A percentile compares a stretch with the other conserved stretches of the same genome.
These are phyloP conservation scores for Meloidogyne floridensis DNA, from an alignment of 1,140 invertebrate genomes.

Conservation along the genomic window DNA sequence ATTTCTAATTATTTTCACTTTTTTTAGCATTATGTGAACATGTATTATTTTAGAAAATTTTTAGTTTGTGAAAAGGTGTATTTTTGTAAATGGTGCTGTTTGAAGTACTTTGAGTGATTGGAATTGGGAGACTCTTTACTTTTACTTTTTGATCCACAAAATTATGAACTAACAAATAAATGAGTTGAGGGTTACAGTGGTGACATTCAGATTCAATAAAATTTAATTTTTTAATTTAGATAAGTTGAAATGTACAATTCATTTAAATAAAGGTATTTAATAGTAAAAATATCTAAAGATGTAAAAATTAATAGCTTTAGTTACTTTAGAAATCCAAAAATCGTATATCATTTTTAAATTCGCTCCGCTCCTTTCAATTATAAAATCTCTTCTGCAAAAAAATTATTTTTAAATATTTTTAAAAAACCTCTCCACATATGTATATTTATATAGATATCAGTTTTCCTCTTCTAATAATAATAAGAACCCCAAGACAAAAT, in stretches of 20 bases:
- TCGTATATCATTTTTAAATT: background rate
- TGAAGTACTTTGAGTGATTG: too few species aligned
- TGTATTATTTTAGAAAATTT: too few species aligned
- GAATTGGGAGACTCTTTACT: too few species aligned
- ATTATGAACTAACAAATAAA: too few species aligned
- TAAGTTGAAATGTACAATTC: background rate
- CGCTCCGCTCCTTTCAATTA: background rate
- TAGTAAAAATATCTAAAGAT: background rate
- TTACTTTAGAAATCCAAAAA: background rate
- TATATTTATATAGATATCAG: too few species aligned
- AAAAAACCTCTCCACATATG: background rate
- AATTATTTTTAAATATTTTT: background rate
- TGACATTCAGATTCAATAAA: background rate
- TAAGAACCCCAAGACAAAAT: slow-evolving; percentile 5
- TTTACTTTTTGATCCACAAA: too few species aligned
- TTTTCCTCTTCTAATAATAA: slow-evolving; percentile 8
- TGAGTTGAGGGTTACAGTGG: too few species aligned
- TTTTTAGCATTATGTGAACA: background rate
- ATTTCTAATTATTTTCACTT: background rate
- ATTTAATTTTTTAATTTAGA: background rate
- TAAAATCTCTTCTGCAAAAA: background rate
- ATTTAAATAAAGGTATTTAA: too few species aligned
- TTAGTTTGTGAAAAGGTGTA: too few species aligned
- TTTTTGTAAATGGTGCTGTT: too few species aligned
- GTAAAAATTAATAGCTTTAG: background rate